These are phyloP conservation scores for Drosophila sp. DNA, from an alignment of 1,140 invertebrate species.

Conservation along the genomic window DNA sequence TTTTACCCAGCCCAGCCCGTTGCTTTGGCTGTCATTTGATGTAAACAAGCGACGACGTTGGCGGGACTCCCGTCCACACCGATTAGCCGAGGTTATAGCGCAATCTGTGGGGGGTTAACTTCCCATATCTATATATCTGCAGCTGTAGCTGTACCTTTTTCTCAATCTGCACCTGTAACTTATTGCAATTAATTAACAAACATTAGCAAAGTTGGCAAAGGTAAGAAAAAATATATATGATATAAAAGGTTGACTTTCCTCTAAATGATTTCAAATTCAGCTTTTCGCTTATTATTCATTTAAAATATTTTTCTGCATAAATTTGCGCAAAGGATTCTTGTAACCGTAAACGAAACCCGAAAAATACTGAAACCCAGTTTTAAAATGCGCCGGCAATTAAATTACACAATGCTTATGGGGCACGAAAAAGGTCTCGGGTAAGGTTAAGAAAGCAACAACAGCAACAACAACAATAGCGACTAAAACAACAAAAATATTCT, in stretches of 20 bases:
- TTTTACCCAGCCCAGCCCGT: too few species aligned
- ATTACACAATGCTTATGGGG: slow-evolving; percentile 45
- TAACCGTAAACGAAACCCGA: not conserved
- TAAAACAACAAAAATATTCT: slow-evolving; percentile 23
- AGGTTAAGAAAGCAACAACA: slow-evolving; percentile 13
- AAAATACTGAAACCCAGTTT: not conserved
- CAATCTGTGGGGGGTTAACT: slow-evolving; percentile 3
- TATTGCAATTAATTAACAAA: slow-evolving; percentile 62
- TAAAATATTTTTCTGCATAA: slow-evolving; percentile 39
- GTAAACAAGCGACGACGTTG: slow-evolving; percentile 44
- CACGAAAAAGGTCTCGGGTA: slow-evolving; percentile 45
- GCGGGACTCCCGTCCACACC: slow-evolving; percentile 24
- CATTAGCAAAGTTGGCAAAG: slow-evolving; percentile 39
- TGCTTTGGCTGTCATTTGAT: slow-evolving; percentile 19
- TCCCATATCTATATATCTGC: too few species aligned
- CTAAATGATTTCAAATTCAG: slow-evolving; percentile 44
- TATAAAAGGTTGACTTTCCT: slow-evolving; percentile 31
- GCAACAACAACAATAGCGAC: slow-evolving; percentile 9
- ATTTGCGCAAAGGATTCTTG: slow-evolving; percentile 15
- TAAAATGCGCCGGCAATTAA: slow-evolving; percentile 54
- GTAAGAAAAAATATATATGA: not conserved
- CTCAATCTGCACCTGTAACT: slow-evolving; percentile 28
- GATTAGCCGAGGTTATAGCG: slow-evolving; percentile 28
- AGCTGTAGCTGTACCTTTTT: not conserved
- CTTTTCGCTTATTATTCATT: slow-evolving; percentile 46